phyloP scores from a whole-genome alignment of 2,888 invertebrate genomes.

The Ornithoptera priamus region DNA sequence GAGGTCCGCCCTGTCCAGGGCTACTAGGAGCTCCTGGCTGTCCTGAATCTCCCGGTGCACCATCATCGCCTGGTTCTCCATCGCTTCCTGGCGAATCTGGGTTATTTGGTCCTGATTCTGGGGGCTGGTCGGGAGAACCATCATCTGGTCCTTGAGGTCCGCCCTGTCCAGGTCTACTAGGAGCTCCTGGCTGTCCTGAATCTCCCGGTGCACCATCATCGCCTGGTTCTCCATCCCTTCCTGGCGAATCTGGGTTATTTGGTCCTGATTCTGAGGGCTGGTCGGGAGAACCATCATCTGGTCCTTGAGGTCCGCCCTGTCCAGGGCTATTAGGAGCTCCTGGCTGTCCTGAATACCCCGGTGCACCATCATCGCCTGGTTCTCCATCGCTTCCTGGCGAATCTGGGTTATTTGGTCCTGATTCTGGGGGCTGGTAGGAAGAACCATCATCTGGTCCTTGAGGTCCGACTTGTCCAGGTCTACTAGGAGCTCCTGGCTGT shows the following conservation, averaged over 20 bases:
- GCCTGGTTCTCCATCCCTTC: too few relatives aligned
- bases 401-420: background rate
- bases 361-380: constrained; percentile 2
- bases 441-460: too few relatives aligned
- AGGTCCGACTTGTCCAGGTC: too few relatives aligned
- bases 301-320: background rate
- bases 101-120: background rate
- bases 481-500: too few relatives aligned
- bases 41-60: background rate
- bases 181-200: too few relatives aligned
- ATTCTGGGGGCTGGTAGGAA: background rate
- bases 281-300: too few relatives aligned
- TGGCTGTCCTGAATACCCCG: background rate
- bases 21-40: too few relatives aligned
- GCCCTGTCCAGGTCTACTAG: too few relatives aligned
- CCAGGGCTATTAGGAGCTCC: constrained; percentile 35
- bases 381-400: background rate
- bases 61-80: background rate
- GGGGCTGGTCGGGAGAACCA: background rate
- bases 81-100: background rate
- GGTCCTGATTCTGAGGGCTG: too few relatives aligned
- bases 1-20: background rate
- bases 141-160: background rate
- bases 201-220: background rate
- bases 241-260: background rate